Conservation (phyloP, 1,140 invertebrate species). For the Ruditapes philippinarum region DNA sequence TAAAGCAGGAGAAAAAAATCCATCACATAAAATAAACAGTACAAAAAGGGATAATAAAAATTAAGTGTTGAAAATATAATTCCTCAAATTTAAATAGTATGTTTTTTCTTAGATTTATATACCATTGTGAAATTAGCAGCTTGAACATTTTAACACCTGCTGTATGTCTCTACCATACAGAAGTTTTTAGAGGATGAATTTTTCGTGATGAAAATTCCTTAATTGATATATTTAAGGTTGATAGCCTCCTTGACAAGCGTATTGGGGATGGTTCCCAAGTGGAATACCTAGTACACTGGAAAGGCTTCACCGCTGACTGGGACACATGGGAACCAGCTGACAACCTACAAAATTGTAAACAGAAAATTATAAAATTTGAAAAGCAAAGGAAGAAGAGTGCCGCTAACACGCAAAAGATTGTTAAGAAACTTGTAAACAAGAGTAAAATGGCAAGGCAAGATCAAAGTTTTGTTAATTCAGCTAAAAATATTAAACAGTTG, state of each 20-base stretch:
- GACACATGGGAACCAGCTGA: constrained; percentile 81
- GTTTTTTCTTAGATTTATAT: too few species aligned
- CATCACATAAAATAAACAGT: too few species aligned
- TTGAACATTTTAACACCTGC: too few species aligned
- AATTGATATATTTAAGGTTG: background rate
- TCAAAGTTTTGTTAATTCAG: background rate
- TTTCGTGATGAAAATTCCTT: too few species aligned
- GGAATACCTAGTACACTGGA: constrained; percentile 79
- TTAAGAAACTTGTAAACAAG: constrained; percentile 69
- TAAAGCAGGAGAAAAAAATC: too few species aligned
- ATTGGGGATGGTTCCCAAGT: constrained; percentile 54
- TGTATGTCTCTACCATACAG: too few species aligned
- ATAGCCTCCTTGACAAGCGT: constrained; percentile 37
- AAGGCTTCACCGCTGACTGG: constrained; percentile 73
- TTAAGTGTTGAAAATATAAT: too few species aligned
- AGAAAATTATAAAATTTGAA: constrained; percentile 74
- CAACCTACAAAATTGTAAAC: constrained; percentile 73
- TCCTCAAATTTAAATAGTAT: too few species aligned
- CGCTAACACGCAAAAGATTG: constrained; percentile 48
- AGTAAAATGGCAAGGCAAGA: constrained; percentile 60
- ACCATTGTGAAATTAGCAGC: too few species aligned
- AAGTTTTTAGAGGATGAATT: too few species aligned
- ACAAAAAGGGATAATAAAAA: too few species aligned
- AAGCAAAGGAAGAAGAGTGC: constrained; percentile 38
- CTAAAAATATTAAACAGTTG: constrained; percentile 10